Evolutionary conservation across 2,888 invertebrate species (phyloP), one percentile per base, ranked within the genome.

Genomic region (Zygothrica quintamaculata): DNA sequence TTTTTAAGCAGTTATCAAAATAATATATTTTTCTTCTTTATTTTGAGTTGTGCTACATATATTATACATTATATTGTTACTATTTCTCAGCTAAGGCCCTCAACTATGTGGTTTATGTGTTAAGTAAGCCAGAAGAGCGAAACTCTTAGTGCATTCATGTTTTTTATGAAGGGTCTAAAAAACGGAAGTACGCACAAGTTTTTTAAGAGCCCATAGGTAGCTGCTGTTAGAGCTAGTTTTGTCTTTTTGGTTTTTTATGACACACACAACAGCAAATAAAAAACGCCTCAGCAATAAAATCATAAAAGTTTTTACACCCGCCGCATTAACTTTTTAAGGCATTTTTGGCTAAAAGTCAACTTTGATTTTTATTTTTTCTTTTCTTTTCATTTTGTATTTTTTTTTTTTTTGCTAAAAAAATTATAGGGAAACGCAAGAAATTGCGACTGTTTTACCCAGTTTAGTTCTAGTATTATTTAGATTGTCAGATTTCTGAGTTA

Each of bases 91-190:
- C 8, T 1, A 44, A 16, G n/a, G 31, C 9, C 6, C n/a, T 42
- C n/a, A 15, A 42, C 22, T 22, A 34, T 8, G 5, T 16, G 15
- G 1, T 44, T 34, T 25, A 37, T 36, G 8, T 53, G 16, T 22
- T 37, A 26, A 53, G 40, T 16, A 33, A 33, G 9, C 3, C 3
- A 33, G 2, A 33, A 33, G 6, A 6, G 13, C 1, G 13, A 7
- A 36, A n/a, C 15, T 15, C 33, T 40, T 50, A 9, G 7, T 40
- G 1, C 15, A 9, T 12, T 56, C 29, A 46, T 57, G 55, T 77
- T 79, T 77, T 79, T 81, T 78, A 81, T 80, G 71, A 71, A 77
- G 74, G 64, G 22, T 48, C 74, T 74, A 66, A 75, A 73, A 77
- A 77, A 62, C 82, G 82, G 79, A 80, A 78, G 84, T 80, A 46